These are phyloP conservation scores for Agriopis marginaria DNA, from an alignment of 2,888 invertebrate genomes.

Conservation along the genomic window DNA sequence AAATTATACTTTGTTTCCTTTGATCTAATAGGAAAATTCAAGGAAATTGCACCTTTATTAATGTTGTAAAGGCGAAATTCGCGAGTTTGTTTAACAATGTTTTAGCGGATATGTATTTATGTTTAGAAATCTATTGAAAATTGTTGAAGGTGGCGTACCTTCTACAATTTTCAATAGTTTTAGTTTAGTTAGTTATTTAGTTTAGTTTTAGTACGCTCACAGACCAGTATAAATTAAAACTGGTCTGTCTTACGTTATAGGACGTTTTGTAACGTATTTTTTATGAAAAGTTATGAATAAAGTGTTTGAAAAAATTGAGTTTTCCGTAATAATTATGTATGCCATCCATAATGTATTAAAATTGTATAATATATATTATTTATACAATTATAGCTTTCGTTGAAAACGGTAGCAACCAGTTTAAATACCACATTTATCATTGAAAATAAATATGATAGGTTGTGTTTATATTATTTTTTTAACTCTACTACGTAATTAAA, in stretches of 20 bases:
- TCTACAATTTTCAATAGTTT: too few species aligned
- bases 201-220: background rate
- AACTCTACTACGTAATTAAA: too few species aligned
- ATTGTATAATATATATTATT: too few species aligned
- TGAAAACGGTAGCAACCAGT: too few species aligned
- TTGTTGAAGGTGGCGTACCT: background rate
- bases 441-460: too few species aligned
- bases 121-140: constrained; percentile 13
- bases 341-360: too few species aligned
- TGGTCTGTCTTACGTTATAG: background rate
- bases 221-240: too few species aligned
- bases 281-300: constrained; percentile 13
- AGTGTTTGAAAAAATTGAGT: background rate
- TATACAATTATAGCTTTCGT: too few species aligned
- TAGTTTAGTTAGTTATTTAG: too few species aligned
- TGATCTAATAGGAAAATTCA: background rate
- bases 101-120: constrained; percentile 28
- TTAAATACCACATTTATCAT: too few species aligned
- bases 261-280: constrained; percentile 18
- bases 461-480: too few species aligned
- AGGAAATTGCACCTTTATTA: constrained; percentile 1
- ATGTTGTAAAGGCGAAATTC: background rate
- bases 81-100: constrained; percentile 9
- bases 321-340: background rate
- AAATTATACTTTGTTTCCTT: constrained; percentile 3